Conservation (phyloP, 2,113 vertebrate species). For the Jaculus jaculus region DNA sequence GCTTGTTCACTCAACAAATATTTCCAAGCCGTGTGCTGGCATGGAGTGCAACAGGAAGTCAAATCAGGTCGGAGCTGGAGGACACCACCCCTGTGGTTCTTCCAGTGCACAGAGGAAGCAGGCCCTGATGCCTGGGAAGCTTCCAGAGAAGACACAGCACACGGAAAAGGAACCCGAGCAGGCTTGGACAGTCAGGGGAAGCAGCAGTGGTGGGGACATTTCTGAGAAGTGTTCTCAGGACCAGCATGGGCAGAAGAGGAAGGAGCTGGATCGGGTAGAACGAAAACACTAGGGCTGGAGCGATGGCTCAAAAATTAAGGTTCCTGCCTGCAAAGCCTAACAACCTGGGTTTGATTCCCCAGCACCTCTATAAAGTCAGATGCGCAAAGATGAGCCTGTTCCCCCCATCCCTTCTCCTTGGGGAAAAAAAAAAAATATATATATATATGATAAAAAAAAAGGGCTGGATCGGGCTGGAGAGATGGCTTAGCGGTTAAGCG, state of each 20-base stretch:
- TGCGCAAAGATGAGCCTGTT: no score
- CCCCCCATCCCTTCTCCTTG: no score
- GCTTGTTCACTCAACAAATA: constrained; percentile 50
- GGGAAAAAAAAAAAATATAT: no score
- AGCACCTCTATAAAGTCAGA: no score
- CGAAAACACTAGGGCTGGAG: neutral
- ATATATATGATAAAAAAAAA: no score
- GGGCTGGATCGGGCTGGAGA: no score
- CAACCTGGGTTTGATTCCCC: no score
- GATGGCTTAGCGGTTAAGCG: no score
- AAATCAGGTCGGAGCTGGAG: neutral
- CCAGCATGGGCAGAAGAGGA: neutral
- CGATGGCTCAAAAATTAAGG: no score
- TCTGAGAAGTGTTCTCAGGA: neutral
- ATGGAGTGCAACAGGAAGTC: neutral
- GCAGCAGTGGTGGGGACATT: neutral
- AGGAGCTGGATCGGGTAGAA: neutral
- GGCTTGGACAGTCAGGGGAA: neutral
- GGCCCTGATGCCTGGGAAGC: neutral
- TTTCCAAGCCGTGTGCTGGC: neutral
- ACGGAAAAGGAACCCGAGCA: neutral
- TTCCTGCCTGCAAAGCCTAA: no score
- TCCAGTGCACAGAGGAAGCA: neutral
- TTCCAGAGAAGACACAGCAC: neutral
- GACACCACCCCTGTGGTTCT: neutral